Evolutionary conservation across 2,797 vertebrate genomes (phyloP).

Genomic region (Hemitrygon akajei): DNA sequence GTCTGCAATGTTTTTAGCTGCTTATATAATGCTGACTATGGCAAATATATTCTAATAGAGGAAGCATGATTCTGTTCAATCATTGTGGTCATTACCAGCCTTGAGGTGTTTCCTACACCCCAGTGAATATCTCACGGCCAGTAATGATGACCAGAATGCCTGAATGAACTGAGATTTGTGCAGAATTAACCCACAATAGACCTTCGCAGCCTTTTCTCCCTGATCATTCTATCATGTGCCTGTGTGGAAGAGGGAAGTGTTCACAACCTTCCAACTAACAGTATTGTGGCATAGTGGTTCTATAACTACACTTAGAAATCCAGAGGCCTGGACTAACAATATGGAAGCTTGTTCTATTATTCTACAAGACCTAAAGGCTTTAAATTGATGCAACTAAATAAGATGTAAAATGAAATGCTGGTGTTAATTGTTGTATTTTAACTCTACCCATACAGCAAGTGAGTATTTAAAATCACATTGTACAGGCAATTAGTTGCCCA

Average conservation of each 20-base stretch:
- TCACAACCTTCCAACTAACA: too few relatives aligned
- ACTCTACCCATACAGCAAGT: neutral
- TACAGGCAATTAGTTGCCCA: neutral
- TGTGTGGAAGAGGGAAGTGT: neutral
- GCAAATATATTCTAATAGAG: slow-evolving; percentile 14
- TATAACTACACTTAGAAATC: too few relatives aligned
- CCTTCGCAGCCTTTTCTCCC: neutral
- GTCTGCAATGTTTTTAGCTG: neutral
- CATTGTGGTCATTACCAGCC: slow-evolving; percentile 35
- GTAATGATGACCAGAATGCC: slow-evolving; percentile 32
- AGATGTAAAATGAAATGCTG: too few relatives aligned
- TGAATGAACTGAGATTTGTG: slow-evolving; percentile 25
- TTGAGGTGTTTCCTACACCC: slow-evolving; percentile 28
- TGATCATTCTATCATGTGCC: neutral
- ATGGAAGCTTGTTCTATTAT: too few relatives aligned
- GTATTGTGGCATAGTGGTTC: too few relatives aligned
- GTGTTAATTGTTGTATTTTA: too few relatives aligned
- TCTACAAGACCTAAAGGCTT: too few relatives aligned
- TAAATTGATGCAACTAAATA: too few relatives aligned
- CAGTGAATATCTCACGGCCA: slow-evolving; percentile 24
- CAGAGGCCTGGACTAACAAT: too few relatives aligned
- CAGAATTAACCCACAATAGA: slow-evolving; percentile 25
- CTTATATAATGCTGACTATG: slow-evolving; percentile 21
- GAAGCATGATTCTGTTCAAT: slow-evolving; percentile 21
- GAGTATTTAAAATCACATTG: neutral